A percentile compares a stretch with the other conserved stretches of the same genome.
These are phyloP conservation scores for Ailuropoda melanoleuca DNA, from an alignment of 2,113 vertebrate genomes.

Conservation along the genomic window DNA sequence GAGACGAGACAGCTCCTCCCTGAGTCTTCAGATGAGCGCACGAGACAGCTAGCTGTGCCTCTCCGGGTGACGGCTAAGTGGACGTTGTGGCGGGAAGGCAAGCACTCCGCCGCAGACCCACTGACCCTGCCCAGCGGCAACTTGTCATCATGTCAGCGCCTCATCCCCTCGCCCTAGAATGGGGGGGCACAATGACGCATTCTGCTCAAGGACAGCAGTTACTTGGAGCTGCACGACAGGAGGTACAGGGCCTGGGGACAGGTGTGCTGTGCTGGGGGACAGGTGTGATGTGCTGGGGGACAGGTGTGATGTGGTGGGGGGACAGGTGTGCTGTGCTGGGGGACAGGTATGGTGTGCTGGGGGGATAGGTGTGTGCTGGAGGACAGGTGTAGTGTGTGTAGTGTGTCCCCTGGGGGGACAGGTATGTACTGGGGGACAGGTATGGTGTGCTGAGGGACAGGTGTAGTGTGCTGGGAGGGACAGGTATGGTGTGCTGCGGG, in stretches of 20 bases:
- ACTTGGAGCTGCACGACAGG: not conserved
- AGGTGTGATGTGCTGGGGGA: no score
- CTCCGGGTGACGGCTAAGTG: not conserved
- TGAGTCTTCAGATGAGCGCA: not conserved
- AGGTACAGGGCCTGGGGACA: not conserved
- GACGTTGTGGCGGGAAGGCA: not conserved
- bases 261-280: no score
- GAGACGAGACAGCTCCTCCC: not conserved
- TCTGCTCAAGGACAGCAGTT: not conserved
- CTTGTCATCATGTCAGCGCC: fast-evolving
- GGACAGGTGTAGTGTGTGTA: no score
- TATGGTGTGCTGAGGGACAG: no score
- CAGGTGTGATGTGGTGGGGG: no score
- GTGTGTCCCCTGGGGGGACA: no score
- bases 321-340: no score
- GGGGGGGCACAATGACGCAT: fast-evolving
- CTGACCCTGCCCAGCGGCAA: not conserved
- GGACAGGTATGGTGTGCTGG: no score
- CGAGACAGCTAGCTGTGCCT: fast-evolving
- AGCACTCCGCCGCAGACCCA: not conserved
- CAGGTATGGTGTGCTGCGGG: no score
- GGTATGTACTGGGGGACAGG: no score
- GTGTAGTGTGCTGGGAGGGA: no score
- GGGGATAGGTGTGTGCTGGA: no score
- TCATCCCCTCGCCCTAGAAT: not conserved